These are phyloP conservation scores for Tragulus kanchil DNA, from an alignment of 2,113 vertebrate species.

Conservation along the genomic window DNA sequence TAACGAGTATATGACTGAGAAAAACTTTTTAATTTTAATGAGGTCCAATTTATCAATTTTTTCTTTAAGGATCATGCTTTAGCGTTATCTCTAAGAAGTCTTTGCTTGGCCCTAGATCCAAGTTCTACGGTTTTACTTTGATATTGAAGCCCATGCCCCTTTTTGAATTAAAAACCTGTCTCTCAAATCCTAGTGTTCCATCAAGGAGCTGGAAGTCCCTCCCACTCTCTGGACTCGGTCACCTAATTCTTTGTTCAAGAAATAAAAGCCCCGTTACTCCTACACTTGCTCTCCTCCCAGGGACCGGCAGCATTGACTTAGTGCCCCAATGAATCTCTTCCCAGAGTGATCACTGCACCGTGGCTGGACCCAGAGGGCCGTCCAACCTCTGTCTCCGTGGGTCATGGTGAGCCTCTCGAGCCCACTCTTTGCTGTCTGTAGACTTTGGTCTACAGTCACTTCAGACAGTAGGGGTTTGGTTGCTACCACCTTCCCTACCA, in stretches of 20 bases:
- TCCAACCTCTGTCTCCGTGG: neutral
- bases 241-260: neutral
- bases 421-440: neutral
- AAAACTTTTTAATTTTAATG: neutral
- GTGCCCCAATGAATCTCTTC: neutral
- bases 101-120: neutral
- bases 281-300: neutral
- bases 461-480: neutral
- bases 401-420: neutral
- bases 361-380: neutral
- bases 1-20: neutral
- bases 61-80: neutral
- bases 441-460: neutral
- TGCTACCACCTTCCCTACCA: neutral
- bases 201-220: neutral
- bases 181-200: neutral
- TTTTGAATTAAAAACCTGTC: neutral
- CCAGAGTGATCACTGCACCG: too few species aligned
- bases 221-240: neutral
- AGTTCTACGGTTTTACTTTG: neutral
- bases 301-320: neutral
- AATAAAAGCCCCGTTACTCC: neutral
- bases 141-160: neutral
- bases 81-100: neutral
- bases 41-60: neutral